Evolutionary conservation across 2,797 vertebrate genomes (phyloP), one percentile per base, ranked within the genome.

Genomic region (Catostomus latipinnis): DNA sequence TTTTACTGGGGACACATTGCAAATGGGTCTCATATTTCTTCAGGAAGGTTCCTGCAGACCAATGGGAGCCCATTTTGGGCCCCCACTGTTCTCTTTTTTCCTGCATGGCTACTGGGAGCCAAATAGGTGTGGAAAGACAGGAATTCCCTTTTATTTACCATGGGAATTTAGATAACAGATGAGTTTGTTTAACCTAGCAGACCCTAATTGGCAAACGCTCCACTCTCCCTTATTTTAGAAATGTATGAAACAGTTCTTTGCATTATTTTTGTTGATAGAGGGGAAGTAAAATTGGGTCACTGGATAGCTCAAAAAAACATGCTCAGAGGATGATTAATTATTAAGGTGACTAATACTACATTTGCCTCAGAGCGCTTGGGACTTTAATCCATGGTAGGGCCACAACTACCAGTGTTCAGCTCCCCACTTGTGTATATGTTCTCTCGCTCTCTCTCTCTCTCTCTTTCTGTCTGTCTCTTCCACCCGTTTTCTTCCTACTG

Each of bases 301-400:
- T 76, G 81, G 84, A 89, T 89, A 89, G 87, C 90, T 90, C 81
- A 86, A 88, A 88, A 34, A 88, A 80, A 88, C 90, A 88, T 82
- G 90, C 92, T 93, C 90, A 87, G 90, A 91, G 89, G 89, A 86
- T 91, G 88, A 94, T 94, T 93, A 91, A 95, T 93, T 94, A 94
- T 94, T 93, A 85, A 94, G 90, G 90, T 93, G 92, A 93, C 91
- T 93, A 93, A 95, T 93, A 91, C 91, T 91, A 90, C 89, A 93
- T 93, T 93, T 93, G 87, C 90, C 91, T 91, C 86, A 85, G 84
- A 92, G 91, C 90, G 83, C 83, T 76, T 82, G 83, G 84, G 88
- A 90, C 88, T 88, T 87, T 84, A 82, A 90, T 91, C 86, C 88
- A 90, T 86, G 87, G 88, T 87, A 88, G 88, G 88, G 90, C 89